Base-by-base conservation (phyloP, 1,140 invertebrate species). In the Amyelois transitella region DNA sequence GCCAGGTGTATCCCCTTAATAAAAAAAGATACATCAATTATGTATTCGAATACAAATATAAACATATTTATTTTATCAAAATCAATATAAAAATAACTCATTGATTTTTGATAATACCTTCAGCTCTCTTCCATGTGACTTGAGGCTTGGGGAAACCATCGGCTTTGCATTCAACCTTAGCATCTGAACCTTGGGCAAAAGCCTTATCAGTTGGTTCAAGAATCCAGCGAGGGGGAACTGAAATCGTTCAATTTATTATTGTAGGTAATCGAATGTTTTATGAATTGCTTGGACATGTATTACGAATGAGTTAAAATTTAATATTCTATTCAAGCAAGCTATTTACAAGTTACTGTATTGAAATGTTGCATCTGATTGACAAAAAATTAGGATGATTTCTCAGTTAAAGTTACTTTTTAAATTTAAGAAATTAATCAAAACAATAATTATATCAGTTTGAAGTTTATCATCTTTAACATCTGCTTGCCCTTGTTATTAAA, bases 151-250 rank as follows among this genome's bases (percentile, higher is more conserved):
- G 97, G 87, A 97, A 98, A 61, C 97, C 97, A 89, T 97, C 95
- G 75, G 96, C 96, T 91, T 97, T 97, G 88, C 97, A 99, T 91
- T 98, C 96, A 66, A 98, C 93, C 77, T 95, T 93, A 55, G 96
- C 96, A 86, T 96, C 95, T 66, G 95, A 95, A 51, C 95, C 95
- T 88, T 98, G 95, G 67, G 96, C 96, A 89, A 98, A 98, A 78
- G 95, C 96, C 89, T 97, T 96, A 80, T 98, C 96, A 70, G 96
- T 95, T 17, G 97, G 97, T 87, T 98, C 96, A 69, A 97, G 91
- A 78, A 98, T 97, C 97, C 97, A 99, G 82, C 96, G 94, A 58
- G 97, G 97, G 64, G 97, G 97, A 71, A 99, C 97, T 98, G 67
- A 83, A 89, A 89, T 72, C 61, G 63, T 75, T 28, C 71, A 60